Base-by-base conservation (phyloP, 2,888 invertebrate genomes). In the Sturmia bella region DNA sequence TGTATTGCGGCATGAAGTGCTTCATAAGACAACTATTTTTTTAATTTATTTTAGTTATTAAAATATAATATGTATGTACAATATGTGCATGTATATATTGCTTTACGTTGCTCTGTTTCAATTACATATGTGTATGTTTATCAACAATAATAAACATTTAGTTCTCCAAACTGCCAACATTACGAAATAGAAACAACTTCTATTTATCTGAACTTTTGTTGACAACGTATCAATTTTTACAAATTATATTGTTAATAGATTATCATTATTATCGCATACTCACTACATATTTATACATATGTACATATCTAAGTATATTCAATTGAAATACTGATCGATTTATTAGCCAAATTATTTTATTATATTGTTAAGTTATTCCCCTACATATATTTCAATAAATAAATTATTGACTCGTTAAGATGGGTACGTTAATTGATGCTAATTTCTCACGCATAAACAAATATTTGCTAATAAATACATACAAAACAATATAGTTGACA, bases 291-390 rank as follows among this genome's bases (percentile, higher is more conserved):
- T 27, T 27, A 50, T 12, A 50, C 21, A 17, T 39, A 48, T 24
- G 0, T 50, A 50, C 19, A 52, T 52, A 52, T 13, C 4, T 43
- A 15, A 13, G 5, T n/a, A n/a, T n/a, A 9, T 13, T 43, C 15
- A 17, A 50, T 50, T 50, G 21, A 21, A 57, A 57, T 37, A 7
- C 1, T 12, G 9, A 37, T 2, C 9, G 3, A 69, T 12, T n/a
- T 68, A 70, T 59, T 70, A 50, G 19, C 3, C 19, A 50, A 17
- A 54, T 73, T 43, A 43, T 12, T 73, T 54, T 54, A 73, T 54
- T 45, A 54, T 63, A 43, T 72, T 57, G 41, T 43, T 13, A 41
- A 63, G 66, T 66, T 63, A 72, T 43, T 52, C 72, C 72, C 64
- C 12, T 17, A 12, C 32, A 21, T 54, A 12, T 32, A 21, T 54